Evolutionary conservation across 2,888 invertebrate genomes (phyloP), one percentile per base, ranked within the genome.

Genomic region (Eulithis testata): DNA sequence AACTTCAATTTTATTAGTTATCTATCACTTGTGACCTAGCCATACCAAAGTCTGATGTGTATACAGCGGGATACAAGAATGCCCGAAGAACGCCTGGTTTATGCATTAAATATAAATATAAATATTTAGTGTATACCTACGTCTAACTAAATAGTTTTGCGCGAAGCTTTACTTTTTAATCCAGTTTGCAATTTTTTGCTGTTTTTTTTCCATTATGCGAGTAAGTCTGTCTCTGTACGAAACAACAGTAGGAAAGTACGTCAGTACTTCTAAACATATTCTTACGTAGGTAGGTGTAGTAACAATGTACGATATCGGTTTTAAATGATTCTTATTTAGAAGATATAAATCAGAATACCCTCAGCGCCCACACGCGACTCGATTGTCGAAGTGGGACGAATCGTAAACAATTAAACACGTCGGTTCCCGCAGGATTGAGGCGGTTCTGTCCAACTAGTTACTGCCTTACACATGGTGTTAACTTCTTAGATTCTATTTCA

Each of bases 341-440:
- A 50, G 57, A 49, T n/a, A 58, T 63, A 60, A 63, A 63, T 67
- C 57, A 58, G 60, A 51, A 57, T 63, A 50, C 57, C 49, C 9
- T 21, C 36, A 31, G 21, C 58, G 11, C 70, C 60, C 63, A 50
- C 63, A 27, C 45, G 53, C 55, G 31, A 43, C 53, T 60, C 57
- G 49, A 63, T 54, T 63, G 61, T 59, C 61, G 67, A 72, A 60
- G 69, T 70, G 70, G 68, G 60, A 65, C 61, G 64, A 79, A 83
- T 82, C 78, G 82, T 77, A 73, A 83, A 82, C 89, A 91, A 91
- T 91, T 89, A 88, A 80, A 71, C 60, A 69, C 69, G 73, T 81
- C 81, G 79, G 91, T 85, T 87, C 85, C 84, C 70, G 79, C 90
- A 75, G 84, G 91, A 84, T 80, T 58, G 84, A 87, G 81, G 86